phyloP scores from a whole-genome alignment of 2,113 vertebrate species.

The Euleptes europaea region DNA sequence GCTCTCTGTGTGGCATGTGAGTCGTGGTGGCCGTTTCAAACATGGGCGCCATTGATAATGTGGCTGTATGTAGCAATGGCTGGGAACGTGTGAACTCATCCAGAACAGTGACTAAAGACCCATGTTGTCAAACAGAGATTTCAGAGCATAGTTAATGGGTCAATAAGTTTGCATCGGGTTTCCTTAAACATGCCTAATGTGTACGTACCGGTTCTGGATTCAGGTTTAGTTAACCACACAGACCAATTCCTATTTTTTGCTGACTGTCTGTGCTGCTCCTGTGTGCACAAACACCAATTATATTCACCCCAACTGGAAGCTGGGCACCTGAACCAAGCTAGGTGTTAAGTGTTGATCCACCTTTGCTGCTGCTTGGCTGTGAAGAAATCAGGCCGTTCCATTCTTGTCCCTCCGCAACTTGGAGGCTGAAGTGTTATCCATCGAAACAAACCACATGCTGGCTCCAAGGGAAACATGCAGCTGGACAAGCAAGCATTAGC shows the following conservation, averaged over 20 bases:
- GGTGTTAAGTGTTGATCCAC: neutral
- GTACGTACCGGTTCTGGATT: neutral
- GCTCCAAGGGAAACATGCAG: neutral
- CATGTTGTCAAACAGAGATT: neutral
- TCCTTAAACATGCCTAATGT: neutral
- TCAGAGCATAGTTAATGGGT: neutral
- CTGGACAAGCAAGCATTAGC: neutral
- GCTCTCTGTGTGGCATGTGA: neutral
- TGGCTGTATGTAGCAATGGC: neutral
- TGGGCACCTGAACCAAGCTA: neutral
- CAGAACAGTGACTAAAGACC: neutral
- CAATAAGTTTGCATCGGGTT: neutral
- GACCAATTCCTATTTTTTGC: neutral
- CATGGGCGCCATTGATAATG: neutral
- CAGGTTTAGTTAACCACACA: neutral
- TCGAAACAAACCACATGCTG: neutral
- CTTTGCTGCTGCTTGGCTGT: neutral
- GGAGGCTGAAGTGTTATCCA: fast-evolving
- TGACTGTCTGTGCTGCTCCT: neutral
- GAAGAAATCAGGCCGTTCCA: neutral
- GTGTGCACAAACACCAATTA: neutral
- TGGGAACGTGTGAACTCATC: neutral
- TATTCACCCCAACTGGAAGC: neutral
- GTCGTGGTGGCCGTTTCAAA: neutral
- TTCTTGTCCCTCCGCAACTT: conserved; percentile 3